A percentile compares a stretch with the other conserved stretches of the same genome.
Evolutionary conservation across 2,888 invertebrate genomes (phyloP).

Genomic region (Polydrusus pterygomalis): DNA sequence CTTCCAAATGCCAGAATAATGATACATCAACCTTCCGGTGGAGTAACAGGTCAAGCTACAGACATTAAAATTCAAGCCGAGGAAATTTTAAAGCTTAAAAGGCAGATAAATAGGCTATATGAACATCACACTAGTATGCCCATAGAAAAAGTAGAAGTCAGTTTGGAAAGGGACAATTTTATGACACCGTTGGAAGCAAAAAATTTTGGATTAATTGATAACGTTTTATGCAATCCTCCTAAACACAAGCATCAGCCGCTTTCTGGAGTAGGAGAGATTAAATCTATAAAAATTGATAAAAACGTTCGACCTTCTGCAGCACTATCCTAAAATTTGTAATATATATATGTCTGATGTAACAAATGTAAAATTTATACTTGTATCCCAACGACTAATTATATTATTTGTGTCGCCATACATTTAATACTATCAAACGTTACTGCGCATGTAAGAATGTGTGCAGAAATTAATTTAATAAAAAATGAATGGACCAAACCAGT

Average conservation of each 20-base stretch:
- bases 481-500: too few relatives aligned
- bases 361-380: too few relatives aligned
- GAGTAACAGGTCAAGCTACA: slow-evolving; percentile 92
- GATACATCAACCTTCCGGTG: slow-evolving; percentile 98
- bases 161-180: slow-evolving; percentile 95
- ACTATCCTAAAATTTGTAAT: neutral
- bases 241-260: slow-evolving; percentile 31
- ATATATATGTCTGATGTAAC: neutral
- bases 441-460: too few relatives aligned
- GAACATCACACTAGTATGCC: slow-evolving; percentile 84
- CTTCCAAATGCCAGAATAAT: slow-evolving; percentile 96
- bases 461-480: too few relatives aligned
- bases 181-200: slow-evolving; percentile 93
- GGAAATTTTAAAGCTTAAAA: slow-evolving; percentile 94
- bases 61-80: slow-evolving; percentile 98
- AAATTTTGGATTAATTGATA: slow-evolving; percentile 94
- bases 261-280: neutral
- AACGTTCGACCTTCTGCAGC: neutral
- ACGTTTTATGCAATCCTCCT: slow-evolving; percentile 76
- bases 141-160: slow-evolving; percentile 77
- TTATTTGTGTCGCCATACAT: too few relatives aligned
- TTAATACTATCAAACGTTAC: too few relatives aligned
- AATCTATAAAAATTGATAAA: neutral
- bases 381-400: too few relatives aligned
- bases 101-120: slow-evolving; percentile 89